Conservation (phyloP, 1,140 invertebrate species). For the Drosophila ambigua region DNA sequence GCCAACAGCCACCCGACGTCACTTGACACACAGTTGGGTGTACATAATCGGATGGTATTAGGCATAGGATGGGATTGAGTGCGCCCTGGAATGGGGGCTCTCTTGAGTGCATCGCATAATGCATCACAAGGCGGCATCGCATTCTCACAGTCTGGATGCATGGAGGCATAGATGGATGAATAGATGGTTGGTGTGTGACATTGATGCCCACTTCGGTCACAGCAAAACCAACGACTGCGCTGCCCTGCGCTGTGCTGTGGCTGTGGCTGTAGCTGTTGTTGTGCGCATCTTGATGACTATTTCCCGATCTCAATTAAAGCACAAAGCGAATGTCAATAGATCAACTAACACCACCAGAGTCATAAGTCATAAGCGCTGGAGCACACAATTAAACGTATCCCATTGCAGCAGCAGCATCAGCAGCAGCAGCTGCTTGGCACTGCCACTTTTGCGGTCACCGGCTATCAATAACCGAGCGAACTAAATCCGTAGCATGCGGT, state of each 20-base stretch:
- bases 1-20: neutral
- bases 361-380: conserved; percentile 6
- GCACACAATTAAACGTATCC: conserved; percentile 62
- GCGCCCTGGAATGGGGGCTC: neutral
- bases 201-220: conserved; percentile 25
- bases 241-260: neutral
- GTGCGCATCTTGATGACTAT: conserved; percentile 36
- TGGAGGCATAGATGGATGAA: neutral
- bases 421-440: conserved; percentile 15
- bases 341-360: conserved; percentile 50
- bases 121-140: conserved; percentile 11
- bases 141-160: neutral
- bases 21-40: conserved; percentile 64
- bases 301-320: conserved; percentile 61
- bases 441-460: conserved; percentile 55
- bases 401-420: conserved; percentile 24
- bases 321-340: conserved; percentile 72
- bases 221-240: neutral
- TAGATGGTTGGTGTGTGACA: conserved; percentile 17
- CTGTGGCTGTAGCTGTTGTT: too few species aligned
- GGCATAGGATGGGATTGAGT: too few species aligned
- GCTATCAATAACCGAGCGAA: conserved; percentile 73
- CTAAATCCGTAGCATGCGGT: conserved; percentile 72
- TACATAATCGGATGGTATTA: conserved; percentile 29
- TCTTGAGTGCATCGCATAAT: conserved; percentile 40